Evolutionary conservation across 1,140 invertebrate genomes (phyloP).

Genomic region (Paraescarpia echinospica): DNA sequence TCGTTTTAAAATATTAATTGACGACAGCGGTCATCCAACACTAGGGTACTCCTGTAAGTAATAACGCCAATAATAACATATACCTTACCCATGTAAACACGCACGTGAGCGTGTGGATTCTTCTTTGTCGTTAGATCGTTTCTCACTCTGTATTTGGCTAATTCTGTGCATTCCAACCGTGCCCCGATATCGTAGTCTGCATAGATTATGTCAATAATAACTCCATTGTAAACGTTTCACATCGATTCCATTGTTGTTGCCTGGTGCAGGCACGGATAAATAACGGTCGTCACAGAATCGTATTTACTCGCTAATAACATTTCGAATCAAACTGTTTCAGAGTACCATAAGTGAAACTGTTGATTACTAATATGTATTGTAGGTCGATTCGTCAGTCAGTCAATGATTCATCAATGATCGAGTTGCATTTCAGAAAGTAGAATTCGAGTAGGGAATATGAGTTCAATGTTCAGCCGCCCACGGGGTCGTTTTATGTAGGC

Average conservation of each 20-base stretch:
- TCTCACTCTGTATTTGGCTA: neutral
- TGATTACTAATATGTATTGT: neutral
- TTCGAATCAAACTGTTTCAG: neutral
- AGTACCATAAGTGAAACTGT: neutral
- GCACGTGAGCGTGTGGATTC: neutral
- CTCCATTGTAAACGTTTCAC: neutral
- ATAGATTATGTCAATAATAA: neutral
- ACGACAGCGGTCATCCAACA: too few species aligned
- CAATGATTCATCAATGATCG: too few species aligned
- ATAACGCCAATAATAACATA: neutral
- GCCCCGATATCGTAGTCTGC: neutral
- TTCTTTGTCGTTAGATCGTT: neutral
- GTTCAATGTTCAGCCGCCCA: too few species aligned
- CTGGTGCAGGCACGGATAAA: neutral
- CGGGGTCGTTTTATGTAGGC: too few species aligned
- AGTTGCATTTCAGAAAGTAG: too few species aligned
- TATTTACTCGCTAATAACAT: neutral
- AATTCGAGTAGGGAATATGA: too few species aligned
- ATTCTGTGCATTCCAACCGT: neutral
- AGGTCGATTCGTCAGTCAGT: neutral
- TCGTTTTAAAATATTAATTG: neutral
- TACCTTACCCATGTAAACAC: neutral
- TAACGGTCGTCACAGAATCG: neutral
- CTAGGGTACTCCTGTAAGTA: neutral
- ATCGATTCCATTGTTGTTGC: neutral